These are phyloP conservation scores for Latrodectus elegans DNA, from an alignment of 2,888 invertebrate genomes.

Conservation along the genomic window DNA sequence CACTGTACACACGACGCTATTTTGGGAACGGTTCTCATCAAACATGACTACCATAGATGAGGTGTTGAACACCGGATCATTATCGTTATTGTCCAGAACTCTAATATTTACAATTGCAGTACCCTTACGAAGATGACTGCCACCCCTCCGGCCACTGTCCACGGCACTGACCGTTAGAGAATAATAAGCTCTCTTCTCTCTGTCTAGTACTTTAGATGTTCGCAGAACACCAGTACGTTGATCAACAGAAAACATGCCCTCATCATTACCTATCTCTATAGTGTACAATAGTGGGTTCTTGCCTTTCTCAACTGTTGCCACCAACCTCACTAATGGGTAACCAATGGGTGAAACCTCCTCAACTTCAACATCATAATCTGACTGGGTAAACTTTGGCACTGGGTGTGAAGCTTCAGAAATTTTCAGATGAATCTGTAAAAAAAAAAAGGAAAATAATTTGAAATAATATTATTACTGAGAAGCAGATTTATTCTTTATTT, in stretches of 20 bases:
- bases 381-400: conserved; percentile 89
- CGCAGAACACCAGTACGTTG: conserved; percentile 91
- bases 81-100: conserved; percentile 94
- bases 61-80: conserved; percentile 88
- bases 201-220: conserved; percentile 88
- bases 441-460: too few species aligned
- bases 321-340: conserved; percentile 89
- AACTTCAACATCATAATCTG: conserved; percentile 89
- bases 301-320: conserved; percentile 78
- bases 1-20: conserved; percentile 88
- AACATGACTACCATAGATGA: conserved; percentile 79
- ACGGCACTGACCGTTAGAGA: conserved; percentile 92
- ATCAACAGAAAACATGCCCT: conserved; percentile 88
- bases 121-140: conserved; percentile 84
- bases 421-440: conserved; percentile 54
- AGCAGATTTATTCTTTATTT: too few species aligned
- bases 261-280: conserved; percentile 78
- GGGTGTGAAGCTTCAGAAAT: conserved; percentile 77
- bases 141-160: conserved; percentile 77
- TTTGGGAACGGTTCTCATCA: conserved; percentile 90
- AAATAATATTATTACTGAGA: too few species aligned
- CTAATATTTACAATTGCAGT: conserved; percentile 91
- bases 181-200: conserved; percentile 88
- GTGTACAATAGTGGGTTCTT: conserved; percentile 85
- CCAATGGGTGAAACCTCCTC: conserved; percentile 91